Base-by-base conservation (phyloP, 53 echinoderm and acorn worm species). In the Paracentrotus lividus region DNA sequence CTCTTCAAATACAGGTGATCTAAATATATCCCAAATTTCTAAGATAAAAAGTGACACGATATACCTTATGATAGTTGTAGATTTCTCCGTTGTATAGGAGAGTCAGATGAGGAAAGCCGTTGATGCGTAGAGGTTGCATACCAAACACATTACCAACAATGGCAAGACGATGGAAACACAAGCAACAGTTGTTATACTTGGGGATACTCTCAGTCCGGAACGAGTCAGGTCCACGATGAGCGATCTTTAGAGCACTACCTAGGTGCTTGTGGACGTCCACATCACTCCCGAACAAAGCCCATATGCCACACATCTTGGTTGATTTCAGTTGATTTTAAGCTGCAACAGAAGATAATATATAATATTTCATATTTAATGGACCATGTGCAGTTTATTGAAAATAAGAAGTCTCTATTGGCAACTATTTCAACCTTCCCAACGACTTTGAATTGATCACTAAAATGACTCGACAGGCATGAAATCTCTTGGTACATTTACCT, bases 51-150 rank as follows among this genome's bases (percentile, higher is more conserved):
- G 43, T 42, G 43, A 21, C 47, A 9, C 44, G 2, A 26, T 15
- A 23, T 54, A 99, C 99, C 94, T 95, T 96, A 29, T 87, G 93
- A 91, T 93, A 99, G 93, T 99, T 99, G 94, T 99, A 99, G 88
- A 98, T 98, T 94, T 98, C 98, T 56, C 98, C 98, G 31, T 98
- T 98, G 94, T 98, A 98, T 54, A 96, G 75, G 60, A 97, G 67
- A 43, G 92, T 94, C 51, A 99, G 96, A 88, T 99, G 95, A 45
- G 99, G 99, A 69, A 93, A 92, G n/a, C 92, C 88, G 85, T 95
- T 96, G 49, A 97, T 88, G 47, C 96, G 95, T 94, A 97, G 96
- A 29, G 99, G 97, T 88, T 99, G 99, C 99, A 99, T 99, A 0
- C 99, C 99, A 51, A 93, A 93, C 20, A 95, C 54, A 72, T 99